Conservation (phyloP, 2,113 vertebrate species). For the Caretta caretta region DNA sequence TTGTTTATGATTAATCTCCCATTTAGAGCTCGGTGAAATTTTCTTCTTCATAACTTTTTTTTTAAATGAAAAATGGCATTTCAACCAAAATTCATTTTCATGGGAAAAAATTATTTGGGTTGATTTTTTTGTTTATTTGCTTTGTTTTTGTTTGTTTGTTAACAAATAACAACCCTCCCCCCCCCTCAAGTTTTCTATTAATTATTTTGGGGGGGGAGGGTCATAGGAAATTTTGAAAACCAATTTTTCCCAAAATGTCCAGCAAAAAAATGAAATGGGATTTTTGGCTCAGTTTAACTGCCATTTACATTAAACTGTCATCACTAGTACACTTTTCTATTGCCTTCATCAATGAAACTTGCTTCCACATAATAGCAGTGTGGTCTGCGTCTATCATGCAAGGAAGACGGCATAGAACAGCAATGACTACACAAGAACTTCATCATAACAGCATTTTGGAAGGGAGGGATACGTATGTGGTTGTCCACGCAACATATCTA, state of each 20-base stretch:
- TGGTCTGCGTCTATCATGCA: not conserved
- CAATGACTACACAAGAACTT: not conserved
- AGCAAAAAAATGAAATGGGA: not conserved
- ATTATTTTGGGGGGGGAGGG: not conserved
- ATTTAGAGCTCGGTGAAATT: not conserved
- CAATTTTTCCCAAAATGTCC: not conserved
- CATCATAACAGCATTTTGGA: not conserved
- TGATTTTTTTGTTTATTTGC: not conserved
- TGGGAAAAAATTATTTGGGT: not conserved
- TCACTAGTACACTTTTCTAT: not conserved
- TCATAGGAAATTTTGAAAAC: not conserved
- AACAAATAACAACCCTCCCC: no score
- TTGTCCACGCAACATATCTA: not conserved
- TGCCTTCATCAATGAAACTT: not conserved
- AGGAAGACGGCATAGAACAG: not conserved
- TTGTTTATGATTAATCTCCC: not conserved
- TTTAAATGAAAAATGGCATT: rapidly evolving
- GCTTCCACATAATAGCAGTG: not conserved
- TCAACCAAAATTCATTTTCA: not conserved
- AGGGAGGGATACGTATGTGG: not conserved
- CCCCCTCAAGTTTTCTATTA: not conserved
- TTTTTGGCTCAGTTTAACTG: not conserved
- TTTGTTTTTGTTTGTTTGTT: no score
- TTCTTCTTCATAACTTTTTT: not conserved
- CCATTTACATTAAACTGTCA: not conserved